Conservation (phyloP, 2,113 vertebrate species). For the Lethenteron reissneri region DNA sequence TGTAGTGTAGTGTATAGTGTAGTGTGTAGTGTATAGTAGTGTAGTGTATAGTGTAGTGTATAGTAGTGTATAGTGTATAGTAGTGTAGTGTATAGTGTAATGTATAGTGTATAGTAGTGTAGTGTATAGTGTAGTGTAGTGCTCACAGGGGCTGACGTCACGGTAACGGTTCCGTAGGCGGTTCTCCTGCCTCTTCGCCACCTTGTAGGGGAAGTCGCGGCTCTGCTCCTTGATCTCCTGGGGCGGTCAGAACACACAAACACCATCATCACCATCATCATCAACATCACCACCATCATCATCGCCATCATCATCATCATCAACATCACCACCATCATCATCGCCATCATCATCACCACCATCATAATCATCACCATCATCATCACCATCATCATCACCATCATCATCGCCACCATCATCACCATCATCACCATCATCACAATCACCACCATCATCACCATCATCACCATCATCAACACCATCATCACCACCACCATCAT, state of each 20-base stretch:
- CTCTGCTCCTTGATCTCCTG: constrained; percentile 82
- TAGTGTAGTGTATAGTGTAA: too few relatives aligned
- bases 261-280: neutral
- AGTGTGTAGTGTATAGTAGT: too few relatives aligned
- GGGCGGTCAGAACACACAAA: neutral
- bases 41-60: too few relatives aligned
- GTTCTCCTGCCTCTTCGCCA: constrained; percentile 79
- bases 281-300: neutral
- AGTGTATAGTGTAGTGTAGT: neutral
- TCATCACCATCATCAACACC: neutral
- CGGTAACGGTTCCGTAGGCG: constrained; percentile 91
- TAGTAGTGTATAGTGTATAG: too few relatives aligned
- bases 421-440: neutral
- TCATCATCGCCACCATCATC: neutral
- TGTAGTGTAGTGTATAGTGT: too few relatives aligned
- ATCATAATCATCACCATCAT: neutral
- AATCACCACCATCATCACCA: neutral
- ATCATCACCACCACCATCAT: neutral
- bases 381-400: neutral
- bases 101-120: too few relatives aligned
- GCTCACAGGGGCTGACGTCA: constrained; percentile 97
- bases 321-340: neutral
- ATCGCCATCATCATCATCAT: neutral
- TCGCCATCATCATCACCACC: neutral
- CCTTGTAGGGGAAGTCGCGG: constrained; percentile 74